Evolutionary conservation across 2,888 invertebrate species (phyloP).

Genomic region (Xylophagus ater): DNA sequence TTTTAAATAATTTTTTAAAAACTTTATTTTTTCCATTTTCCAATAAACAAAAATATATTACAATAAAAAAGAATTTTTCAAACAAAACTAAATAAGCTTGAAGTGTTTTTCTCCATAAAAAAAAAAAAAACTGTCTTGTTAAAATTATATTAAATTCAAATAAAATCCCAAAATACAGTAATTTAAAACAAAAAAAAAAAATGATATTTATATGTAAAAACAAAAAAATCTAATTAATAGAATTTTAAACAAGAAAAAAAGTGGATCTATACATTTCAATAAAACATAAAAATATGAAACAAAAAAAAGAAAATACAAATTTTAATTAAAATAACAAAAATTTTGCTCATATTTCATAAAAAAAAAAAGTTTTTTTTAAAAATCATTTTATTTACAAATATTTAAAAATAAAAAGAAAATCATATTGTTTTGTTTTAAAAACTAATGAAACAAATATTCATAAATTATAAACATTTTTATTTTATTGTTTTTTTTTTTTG

Average conservation of each 20-base stretch:
- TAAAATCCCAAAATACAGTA: conserved; percentile 10
- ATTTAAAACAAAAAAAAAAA: conserved; percentile 9
- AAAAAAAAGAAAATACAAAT: conserved; percentile 6
- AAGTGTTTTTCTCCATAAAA: conserved; percentile 1
- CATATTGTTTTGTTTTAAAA: neutral
- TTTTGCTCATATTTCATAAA: conserved; percentile 9
- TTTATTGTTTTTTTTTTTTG: neutral
- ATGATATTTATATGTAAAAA: conserved; percentile 8
- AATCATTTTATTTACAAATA: neutral
- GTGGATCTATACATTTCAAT: conserved; percentile 7
- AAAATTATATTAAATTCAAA: too few species aligned
- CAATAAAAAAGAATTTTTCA: conserved; percentile 1
- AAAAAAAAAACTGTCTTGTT: too few species aligned
- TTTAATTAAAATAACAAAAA: conserved; percentile 5
- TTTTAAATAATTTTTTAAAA: too few species aligned
- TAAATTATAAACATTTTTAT: too few species aligned
- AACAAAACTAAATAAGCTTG: conserved; percentile 1
- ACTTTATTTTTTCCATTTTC: conserved; percentile 1
- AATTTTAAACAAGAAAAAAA: too few species aligned
- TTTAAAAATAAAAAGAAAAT: neutral
- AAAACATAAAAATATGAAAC: neutral
- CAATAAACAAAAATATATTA: conserved; percentile 1
- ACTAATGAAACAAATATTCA: neutral
- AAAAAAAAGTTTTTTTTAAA: too few species aligned
- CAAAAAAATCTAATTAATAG: too few species aligned